Percentiles rank a stretch among this genome's conserved stretches.
Conservation (phyloP, 2,113 vertebrate species). For the mouse (Mus musculus) region GRCm39 chr2:72040501-72041000, state of each 20-base stretch:
- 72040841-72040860: not conserved
- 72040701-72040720: not conserved
- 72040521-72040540: slow-evolving; percentile 51
- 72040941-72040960: not conserved
- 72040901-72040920: not conserved
- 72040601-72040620: not conserved
- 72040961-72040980: too few relatives aligned
- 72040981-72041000: not conserved
- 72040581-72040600: not conserved
- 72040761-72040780: too few relatives aligned
- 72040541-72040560: slow-evolving; percentile 5
- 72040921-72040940: not conserved
- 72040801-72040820: not conserved
- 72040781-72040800: too few relatives aligned
- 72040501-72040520: not conserved
- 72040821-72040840: not conserved
- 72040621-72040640: slow-evolving; percentile 27
- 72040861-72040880: not conserved
- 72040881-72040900: not conserved
- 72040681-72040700: not conserved
- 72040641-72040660: not conserved
- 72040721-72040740: not conserved
- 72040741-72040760: not conserved
- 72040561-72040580: slow-evolving; percentile 40
- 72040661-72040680: not conserved